These are phyloP conservation scores for Tholera decimalis DNA, from an alignment of 2,888 invertebrate species.

Conservation along the genomic window DNA sequence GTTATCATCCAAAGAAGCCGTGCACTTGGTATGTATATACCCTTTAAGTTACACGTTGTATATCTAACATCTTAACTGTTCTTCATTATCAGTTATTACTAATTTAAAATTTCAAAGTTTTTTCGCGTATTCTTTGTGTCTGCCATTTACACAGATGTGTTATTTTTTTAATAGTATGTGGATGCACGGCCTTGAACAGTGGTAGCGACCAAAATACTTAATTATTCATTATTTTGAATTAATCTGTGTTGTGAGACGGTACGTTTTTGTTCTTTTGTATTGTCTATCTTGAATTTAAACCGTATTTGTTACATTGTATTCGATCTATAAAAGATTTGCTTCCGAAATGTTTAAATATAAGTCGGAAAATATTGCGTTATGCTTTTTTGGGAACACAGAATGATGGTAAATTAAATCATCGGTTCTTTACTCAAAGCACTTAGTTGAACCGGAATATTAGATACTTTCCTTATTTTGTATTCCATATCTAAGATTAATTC, in stretches of 20 bases:
- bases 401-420: neutral
- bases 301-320: constrained; percentile 18
- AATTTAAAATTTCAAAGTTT: neutral
- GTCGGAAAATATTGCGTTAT: neutral
- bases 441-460: neutral
- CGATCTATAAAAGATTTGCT: constrained; percentile 15
- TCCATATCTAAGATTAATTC: no score
- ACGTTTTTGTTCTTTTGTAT: constrained; percentile 50
- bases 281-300: constrained; percentile 41
- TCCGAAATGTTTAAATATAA: neutral
- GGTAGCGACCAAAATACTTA: constrained; percentile 73
- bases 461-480: neutral
- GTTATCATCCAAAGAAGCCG: no score
- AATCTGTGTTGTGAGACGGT: constrained; percentile 72
- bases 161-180: constrained; percentile 60
- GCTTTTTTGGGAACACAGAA: neutral
- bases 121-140: neutral
- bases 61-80: neutral
- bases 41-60: no score
- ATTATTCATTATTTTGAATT: constrained; percentile 80
- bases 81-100: neutral
- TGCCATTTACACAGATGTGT: constrained; percentile 39
- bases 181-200: constrained; percentile 72
- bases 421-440: neutral
- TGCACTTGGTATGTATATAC: no score